Conservation (phyloP, 2,888 invertebrate species). For the Thereva unica region DNA sequence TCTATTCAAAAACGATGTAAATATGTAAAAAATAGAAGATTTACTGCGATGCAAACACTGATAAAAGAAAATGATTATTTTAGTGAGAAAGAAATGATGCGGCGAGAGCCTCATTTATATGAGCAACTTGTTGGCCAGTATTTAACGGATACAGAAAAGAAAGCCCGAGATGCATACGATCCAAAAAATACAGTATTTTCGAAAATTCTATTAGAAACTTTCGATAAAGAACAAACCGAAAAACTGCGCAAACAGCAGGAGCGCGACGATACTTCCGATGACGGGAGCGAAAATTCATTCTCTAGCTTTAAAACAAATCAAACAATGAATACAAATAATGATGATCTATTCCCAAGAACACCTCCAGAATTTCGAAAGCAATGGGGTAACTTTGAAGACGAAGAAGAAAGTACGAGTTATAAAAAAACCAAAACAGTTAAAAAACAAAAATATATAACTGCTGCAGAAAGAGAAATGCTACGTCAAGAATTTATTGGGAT, state of each 20-base stretch:
- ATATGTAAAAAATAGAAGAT: constrained; percentile 78
- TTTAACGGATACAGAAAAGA: constrained; percentile 75
- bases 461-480: constrained; percentile 68
- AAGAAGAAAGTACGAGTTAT: constrained; percentile 40
- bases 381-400: constrained; percentile 65
- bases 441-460: constrained; percentile 59
- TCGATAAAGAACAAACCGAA: constrained; percentile 73
- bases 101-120: constrained; percentile 85
- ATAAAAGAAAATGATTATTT: constrained; percentile 75
- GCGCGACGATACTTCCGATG: constrained; percentile 3
- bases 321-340: neutral
- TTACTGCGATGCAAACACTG: constrained; percentile 76
- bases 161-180: constrained; percentile 65
- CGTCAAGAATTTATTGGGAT: constrained; percentile 80
- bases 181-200: constrained; percentile 66
- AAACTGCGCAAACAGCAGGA: constrained; percentile 65
- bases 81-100: constrained; percentile 91
- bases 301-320: neutral
- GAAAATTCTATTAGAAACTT: constrained; percentile 77
- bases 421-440: constrained; percentile 1
- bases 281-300: neutral
- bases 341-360: constrained; percentile 45
- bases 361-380: constrained; percentile 54
- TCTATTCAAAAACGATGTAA: constrained; percentile 62
- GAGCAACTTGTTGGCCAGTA: constrained; percentile 89